These are phyloP conservation scores for Conus ventricosus DNA, from an alignment of 1,140 invertebrate genomes.

Conservation along the genomic window DNA sequence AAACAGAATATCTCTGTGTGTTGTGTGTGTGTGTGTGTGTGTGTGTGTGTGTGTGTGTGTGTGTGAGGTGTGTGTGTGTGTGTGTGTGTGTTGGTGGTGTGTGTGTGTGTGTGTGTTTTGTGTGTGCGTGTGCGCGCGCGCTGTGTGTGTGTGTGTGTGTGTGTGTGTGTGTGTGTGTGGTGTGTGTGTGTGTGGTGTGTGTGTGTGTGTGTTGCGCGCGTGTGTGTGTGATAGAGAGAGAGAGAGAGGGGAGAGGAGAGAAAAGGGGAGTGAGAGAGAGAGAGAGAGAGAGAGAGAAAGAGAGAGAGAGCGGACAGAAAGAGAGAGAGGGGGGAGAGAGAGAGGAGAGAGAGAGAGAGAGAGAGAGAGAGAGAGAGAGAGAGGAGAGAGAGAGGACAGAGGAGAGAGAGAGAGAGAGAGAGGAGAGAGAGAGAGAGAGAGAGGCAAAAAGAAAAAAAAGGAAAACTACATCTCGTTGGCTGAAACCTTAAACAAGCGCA, in stretches of 20 bases:
- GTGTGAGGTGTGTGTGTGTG: background rate
- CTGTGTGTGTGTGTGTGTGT: no score
- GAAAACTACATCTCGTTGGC: background rate
- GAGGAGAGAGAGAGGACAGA: background rate
- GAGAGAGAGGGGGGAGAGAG: no score
- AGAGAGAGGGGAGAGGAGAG: background rate
- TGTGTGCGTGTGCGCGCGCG: background rate
- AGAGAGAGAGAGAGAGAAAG: background rate
- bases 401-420: conserved; percentile 5
- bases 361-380: background rate
- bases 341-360: background rate
- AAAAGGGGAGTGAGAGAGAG: background rate
- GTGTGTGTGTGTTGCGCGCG: no score
- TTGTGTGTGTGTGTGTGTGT: no score
- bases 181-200: background rate
- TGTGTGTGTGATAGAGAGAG: no score
- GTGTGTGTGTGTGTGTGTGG: no score
- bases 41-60: no score
- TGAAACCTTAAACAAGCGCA: background rate
- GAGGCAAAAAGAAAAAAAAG: background rate
- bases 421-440: background rate
- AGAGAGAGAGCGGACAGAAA: no score
- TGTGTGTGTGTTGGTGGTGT: background rate
- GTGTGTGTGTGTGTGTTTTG: no score
- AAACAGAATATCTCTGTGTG: no score